Percentiles rank a stretch among this genome's conserved stretches.
phyloP scores from a whole-genome alignment of 2,797 vertebrate genomes.

The Limosa lapponica region DNA sequence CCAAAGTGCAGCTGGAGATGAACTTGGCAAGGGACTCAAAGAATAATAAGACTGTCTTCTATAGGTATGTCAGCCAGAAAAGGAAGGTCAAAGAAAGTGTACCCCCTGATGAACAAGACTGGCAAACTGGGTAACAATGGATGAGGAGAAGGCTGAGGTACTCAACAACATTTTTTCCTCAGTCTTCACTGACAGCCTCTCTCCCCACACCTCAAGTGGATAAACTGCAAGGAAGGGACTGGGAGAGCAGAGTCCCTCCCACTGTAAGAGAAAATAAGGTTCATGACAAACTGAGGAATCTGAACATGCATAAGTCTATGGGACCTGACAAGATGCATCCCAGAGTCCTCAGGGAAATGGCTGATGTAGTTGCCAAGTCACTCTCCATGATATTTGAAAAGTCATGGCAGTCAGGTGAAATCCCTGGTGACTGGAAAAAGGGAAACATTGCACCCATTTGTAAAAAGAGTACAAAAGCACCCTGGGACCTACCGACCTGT shows the following conservation, averaged over 20 bases:
- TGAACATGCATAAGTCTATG: too few species aligned
- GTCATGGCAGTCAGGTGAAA: too few species aligned
- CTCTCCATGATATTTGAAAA: too few species aligned
- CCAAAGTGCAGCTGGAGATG: neutral
- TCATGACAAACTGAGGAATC: too few species aligned
- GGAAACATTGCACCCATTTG: too few species aligned
- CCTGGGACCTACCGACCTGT: too few species aligned
- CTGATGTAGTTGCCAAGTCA: too few species aligned
- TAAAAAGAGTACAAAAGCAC: too few species aligned
- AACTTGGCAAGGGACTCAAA: neutral
- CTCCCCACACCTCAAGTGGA: neutral
- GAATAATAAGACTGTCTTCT: neutral
- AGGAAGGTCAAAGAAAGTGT: neutral
- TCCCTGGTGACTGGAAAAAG: too few species aligned
- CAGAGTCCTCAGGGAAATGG: too few species aligned
- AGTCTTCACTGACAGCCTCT: neutral
- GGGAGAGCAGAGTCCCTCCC: neutral
- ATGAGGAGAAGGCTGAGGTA: neutral
- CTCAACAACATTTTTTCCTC: neutral
- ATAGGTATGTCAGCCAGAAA: neutral
- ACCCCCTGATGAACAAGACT: accelerated
- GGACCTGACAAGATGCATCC: too few species aligned
- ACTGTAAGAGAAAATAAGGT: neutral
- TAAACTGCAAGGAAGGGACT: accelerated
- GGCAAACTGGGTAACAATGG: neutral